Conservation (phyloP, 1,140 invertebrate genomes). For the Apis laboriosa region DNA sequence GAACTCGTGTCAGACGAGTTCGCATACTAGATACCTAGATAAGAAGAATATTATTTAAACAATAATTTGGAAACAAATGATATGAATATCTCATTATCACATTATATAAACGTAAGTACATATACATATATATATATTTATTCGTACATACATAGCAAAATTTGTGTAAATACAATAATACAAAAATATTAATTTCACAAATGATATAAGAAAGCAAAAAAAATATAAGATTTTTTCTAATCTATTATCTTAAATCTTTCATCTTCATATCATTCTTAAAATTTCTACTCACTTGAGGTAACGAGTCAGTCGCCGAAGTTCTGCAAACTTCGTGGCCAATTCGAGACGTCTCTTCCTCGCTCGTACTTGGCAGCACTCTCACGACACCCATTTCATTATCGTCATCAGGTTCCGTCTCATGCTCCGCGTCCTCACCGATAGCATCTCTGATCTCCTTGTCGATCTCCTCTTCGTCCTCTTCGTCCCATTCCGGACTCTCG, state of each 20-base stretch:
- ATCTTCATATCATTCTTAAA: no score
- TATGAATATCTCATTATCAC: background rate
- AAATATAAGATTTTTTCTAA: background rate
- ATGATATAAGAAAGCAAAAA: background rate
- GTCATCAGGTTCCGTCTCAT: slow-evolving; percentile 71
- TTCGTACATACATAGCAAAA: no score
- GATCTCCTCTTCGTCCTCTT: slow-evolving; percentile 71
- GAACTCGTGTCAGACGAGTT: slow-evolving; percentile 61
- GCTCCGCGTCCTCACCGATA: slow-evolving; percentile 66
- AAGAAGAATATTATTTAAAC: background rate
- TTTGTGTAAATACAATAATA: no score
- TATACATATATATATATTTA: no score
- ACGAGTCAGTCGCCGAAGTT: slow-evolving; percentile 62
- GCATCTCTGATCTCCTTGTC: slow-evolving; percentile 74
- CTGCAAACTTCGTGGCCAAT: slow-evolving; percentile 41
- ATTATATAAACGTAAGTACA: no score
- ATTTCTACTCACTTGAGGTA: slow-evolving; percentile 69
- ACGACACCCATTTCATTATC: slow-evolving; percentile 73
- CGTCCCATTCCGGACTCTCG: slow-evolving; percentile 78
- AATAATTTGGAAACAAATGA: background rate
- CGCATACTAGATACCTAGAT: slow-evolving; percentile 64
- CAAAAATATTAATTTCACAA: background rate
- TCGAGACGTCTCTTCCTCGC: slow-evolving; percentile 74
- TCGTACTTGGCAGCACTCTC: slow-evolving; percentile 75
- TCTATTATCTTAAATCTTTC: background rate